A percentile compares a stretch with the other conserved stretches of the same genome.
Conservation (phyloP, 2,113 vertebrate species). For the Oreamnos americanus region DNA sequence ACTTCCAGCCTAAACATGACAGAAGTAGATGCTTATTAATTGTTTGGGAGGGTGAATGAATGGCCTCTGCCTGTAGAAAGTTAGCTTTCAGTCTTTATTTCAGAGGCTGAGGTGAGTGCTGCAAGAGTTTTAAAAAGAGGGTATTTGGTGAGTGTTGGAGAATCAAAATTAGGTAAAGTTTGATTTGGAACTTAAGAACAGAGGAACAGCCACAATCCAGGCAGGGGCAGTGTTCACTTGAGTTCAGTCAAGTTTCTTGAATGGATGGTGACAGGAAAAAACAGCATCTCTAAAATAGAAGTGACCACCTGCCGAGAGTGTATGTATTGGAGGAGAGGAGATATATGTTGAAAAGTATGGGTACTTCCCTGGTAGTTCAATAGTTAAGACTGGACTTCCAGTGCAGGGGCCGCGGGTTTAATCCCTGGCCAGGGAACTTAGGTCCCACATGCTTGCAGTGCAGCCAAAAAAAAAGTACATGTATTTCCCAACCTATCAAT, state of each 20-base stretch:
- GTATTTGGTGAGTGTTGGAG: background rate
- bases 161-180: background rate
- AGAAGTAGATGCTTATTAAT: background rate
- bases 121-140: background rate
- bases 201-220: background rate
- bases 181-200: background rate
- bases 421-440: background rate
- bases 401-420: background rate
- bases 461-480: background rate
- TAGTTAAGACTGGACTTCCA: background rate
- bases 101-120: background rate
- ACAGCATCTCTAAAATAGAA: background rate
- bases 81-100: slow-evolving; percentile 11
- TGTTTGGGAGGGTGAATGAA: background rate
- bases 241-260: background rate
- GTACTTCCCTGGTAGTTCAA: background rate
- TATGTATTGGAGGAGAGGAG: background rate
- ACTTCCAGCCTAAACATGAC: background rate
- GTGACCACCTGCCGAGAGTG: background rate
- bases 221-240: background rate
- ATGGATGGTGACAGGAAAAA: background rate
- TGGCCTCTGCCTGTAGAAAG: background rate
- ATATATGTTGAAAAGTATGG: background rate
- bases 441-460: background rate
- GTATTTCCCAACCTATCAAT: background rate